These are phyloP conservation scores for Streblospio benedicti DNA, from an alignment of 1,140 invertebrate species.

Conservation along the genomic window DNA sequence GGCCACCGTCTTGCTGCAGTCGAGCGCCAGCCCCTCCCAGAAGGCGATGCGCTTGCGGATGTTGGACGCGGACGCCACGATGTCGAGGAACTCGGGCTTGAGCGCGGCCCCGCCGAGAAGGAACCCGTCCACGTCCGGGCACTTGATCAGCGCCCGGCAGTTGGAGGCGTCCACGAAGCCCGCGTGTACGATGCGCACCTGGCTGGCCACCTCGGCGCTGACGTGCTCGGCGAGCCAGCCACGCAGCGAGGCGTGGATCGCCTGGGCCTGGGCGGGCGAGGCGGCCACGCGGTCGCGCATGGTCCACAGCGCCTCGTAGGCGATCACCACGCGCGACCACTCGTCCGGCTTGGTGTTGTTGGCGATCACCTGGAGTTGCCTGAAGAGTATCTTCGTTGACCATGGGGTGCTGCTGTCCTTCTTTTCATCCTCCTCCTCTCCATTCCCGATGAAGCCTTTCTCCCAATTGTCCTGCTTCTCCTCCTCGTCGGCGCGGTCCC, in stretches of 20 bases:
- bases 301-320: slow-evolving; percentile 98
- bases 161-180: slow-evolving; percentile 89
- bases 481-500: slow-evolving; percentile 92
- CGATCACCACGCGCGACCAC: too few relatives aligned
- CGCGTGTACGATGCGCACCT: slow-evolving; percentile 73
- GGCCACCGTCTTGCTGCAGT: too few relatives aligned
- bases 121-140: slow-evolving; percentile 98
- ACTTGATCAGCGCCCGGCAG: slow-evolving; percentile 75
- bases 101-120: slow-evolving; percentile 88
- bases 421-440: too few relatives aligned
- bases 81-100: slow-evolving; percentile 94
- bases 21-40: too few relatives aligned
- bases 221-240: slow-evolving; percentile 77
- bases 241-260: slow-evolving; percentile 71
- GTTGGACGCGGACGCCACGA: too few relatives aligned
- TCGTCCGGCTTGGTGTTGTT: too few relatives aligned
- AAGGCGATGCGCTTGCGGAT: too few relatives aligned
- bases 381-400: slow-evolving; percentile 91
- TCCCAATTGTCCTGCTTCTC: too few relatives aligned
- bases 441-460: too few relatives aligned
- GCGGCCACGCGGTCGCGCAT: slow-evolving; percentile 98
- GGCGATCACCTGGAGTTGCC: too few relatives aligned
- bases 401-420: too few relatives aligned
- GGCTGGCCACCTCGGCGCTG: slow-evolving; percentile 63
- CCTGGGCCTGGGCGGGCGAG: slow-evolving; percentile 76